These are phyloP conservation scores for Lepus europaeus DNA, from an alignment of 2,113 vertebrate species.

Conservation along the genomic window DNA sequence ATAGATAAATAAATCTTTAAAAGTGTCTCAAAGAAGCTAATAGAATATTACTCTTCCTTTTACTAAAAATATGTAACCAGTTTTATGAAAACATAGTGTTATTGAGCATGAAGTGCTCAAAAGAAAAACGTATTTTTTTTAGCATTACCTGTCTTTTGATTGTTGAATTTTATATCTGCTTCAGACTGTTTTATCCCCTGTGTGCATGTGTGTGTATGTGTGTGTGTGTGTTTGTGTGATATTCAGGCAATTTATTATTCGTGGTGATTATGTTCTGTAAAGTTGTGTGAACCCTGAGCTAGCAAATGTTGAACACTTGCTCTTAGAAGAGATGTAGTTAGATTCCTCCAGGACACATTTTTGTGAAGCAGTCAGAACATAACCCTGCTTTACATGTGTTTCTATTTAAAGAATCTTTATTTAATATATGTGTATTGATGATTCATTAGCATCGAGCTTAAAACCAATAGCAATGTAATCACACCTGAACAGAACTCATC, in stretches of 20 bases:
- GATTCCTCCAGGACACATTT: background rate
- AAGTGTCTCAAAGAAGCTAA: background rate
- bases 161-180: background rate
- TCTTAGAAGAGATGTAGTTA: background rate
- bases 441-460: background rate
- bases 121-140: background rate
- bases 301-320: background rate
- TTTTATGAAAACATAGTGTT: background rate
- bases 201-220: background rate
- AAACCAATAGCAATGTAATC: background rate
- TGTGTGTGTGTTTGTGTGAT: background rate
- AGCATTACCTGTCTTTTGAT: background rate
- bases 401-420: constrained; percentile 19
- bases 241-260: background rate
- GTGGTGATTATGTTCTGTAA: background rate
- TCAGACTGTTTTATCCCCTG: background rate
- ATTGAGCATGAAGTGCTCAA: background rate
- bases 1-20: no score
- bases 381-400: constrained; percentile 2
- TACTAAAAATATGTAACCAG: background rate
- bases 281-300: background rate
- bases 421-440: background rate
- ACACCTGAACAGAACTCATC: background rate
- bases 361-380: background rate
- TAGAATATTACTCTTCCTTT: constrained; percentile 40